Conservation (phyloP, 2,113 vertebrate genomes). For the Mirounga angustirostris region DNA sequence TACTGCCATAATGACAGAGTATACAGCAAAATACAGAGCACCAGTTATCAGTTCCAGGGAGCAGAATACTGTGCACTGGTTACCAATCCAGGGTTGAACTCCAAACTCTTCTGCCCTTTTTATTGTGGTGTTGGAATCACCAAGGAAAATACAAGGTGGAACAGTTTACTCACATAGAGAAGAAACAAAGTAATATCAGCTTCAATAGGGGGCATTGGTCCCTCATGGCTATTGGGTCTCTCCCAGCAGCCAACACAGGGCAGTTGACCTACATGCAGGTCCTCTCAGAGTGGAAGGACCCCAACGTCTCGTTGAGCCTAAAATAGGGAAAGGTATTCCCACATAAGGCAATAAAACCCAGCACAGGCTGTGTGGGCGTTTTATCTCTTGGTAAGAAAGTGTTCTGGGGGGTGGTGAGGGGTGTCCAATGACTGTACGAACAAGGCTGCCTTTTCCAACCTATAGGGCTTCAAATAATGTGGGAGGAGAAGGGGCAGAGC, state of each 20-base stretch:
- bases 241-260: background rate
- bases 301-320: background rate
- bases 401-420: background rate
- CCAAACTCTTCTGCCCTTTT: background rate
- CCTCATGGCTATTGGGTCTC: background rate
- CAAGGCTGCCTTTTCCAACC: background rate
- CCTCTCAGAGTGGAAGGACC: background rate
- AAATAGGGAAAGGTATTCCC: background rate
- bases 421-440: background rate
- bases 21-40: background rate
- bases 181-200: background rate
- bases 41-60: background rate
- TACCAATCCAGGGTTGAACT: background rate
- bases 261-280: background rate
- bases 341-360: background rate
- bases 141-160: background rate
- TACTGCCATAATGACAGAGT: background rate
- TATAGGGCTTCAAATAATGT: background rate
- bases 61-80: background rate
- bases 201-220: background rate
- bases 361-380: background rate
- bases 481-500: fast-evolving
- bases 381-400: background rate
- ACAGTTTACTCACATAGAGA: background rate
- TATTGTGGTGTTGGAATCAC: background rate